A percentile compares a stretch with the other conserved stretches of the same genome.
phyloP scores from a whole-genome alignment of 2,797 vertebrate genomes.

The Valencia hispanica region DNA sequence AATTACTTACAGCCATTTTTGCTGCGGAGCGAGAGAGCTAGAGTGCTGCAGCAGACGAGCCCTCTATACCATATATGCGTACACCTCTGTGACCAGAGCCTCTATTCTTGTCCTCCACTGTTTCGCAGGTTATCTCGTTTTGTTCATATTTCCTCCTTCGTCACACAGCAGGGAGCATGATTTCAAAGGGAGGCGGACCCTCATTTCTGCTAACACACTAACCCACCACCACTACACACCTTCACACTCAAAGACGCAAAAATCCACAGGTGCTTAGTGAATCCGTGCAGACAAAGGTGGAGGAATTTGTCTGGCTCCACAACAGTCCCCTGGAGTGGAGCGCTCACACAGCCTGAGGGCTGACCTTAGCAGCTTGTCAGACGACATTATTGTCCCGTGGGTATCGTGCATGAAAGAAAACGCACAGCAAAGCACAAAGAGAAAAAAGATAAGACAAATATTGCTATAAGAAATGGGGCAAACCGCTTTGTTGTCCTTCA shows the following conservation, averaged over 20 bases:
- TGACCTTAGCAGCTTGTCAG: slow-evolving; percentile 74
- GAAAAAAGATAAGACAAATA: slow-evolving; percentile 12
- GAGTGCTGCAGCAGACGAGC: slow-evolving; percentile 3
- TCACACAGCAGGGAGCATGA: slow-evolving; percentile 6
- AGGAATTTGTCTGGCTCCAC: slow-evolving; percentile 32
- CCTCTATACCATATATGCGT: slow-evolving; percentile 22
- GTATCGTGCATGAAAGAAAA: slow-evolving; percentile 15
- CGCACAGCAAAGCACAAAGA: slow-evolving; percentile 14
- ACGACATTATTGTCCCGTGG: slow-evolving; percentile 59
- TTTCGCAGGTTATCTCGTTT: slow-evolving; percentile 17
- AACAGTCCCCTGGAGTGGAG: slow-evolving; percentile 56
- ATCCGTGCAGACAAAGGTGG: slow-evolving; percentile 33
- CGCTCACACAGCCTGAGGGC: slow-evolving; percentile 49
- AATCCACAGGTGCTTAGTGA: neutral
- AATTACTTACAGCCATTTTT: slow-evolving; percentile 6
- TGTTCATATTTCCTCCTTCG: slow-evolving; percentile 2
- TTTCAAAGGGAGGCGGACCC: neutral
- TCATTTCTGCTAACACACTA: neutral
- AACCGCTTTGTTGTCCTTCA: neutral
- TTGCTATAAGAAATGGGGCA: neutral
- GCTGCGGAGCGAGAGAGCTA: neutral
- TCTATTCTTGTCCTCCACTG: slow-evolving; percentile 23
- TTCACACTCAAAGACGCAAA: slow-evolving; percentile 3
- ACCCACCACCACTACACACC: neutral
- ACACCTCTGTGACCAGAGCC: slow-evolving; percentile 23